Evolutionary conservation across 1,140 invertebrate species (phyloP).

Genomic region (Plutomurus gul): DNA sequence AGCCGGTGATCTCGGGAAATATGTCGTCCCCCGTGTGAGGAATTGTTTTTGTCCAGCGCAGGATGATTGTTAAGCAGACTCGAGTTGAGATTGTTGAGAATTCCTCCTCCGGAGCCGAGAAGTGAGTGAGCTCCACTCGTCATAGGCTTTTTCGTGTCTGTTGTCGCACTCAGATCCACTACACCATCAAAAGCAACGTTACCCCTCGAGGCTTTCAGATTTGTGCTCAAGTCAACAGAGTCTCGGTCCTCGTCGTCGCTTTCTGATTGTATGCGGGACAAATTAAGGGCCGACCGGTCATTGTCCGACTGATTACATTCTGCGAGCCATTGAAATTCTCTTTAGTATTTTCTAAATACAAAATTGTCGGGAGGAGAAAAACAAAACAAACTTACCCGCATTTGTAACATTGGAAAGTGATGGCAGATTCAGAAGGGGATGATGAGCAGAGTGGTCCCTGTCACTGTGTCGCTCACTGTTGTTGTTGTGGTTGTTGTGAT

Average conservation of each 20-base stretch:
- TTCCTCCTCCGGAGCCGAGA: background rate
- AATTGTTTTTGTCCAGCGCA: background rate
- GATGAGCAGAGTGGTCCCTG: background rate
- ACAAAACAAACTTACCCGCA: too few species aligned
- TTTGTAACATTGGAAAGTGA: background rate
- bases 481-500: conserved; percentile 12
- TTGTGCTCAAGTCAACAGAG: background rate
- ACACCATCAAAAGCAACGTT: background rate
- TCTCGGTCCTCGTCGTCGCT: background rate
- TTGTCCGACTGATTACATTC: too few species aligned
- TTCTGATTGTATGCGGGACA: conserved; percentile 7
- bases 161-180: conserved; percentile 1
- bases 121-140: background rate
- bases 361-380: too few species aligned
- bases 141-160: background rate
- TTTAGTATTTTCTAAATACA: too few species aligned
- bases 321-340: too few species aligned
- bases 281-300: conserved; percentile 4
- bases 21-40: background rate
- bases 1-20: background rate
- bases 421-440: background rate
- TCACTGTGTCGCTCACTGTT: conserved; percentile 7
- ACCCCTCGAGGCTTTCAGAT: background rate
- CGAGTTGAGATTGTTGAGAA: background rate
- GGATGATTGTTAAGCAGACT: conserved; percentile 11